Evolutionary conservation across 2,888 invertebrate genomes (phyloP).

Genomic region (Epicampocera succincta): DNA sequence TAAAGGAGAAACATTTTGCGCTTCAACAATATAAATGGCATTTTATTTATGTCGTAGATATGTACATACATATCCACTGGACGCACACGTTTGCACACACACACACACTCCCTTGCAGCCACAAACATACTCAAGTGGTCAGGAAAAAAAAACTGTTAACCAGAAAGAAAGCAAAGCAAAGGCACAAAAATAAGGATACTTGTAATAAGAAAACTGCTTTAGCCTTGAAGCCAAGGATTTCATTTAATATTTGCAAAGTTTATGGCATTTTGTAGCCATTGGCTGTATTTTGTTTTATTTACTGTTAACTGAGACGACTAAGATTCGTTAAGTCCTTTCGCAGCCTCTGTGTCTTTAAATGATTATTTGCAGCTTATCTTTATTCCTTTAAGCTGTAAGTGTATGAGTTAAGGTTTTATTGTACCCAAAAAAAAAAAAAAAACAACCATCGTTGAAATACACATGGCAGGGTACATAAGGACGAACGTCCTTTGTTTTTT

Average conservation of each 20-base stretch:
- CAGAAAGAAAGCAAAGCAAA: slow-evolving; percentile 4
- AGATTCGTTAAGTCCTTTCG: slow-evolving; percentile 32
- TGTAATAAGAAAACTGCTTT: slow-evolving; percentile 7
- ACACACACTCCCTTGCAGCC: neutral
- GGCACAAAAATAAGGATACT: slow-evolving; percentile 39
- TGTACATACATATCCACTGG: slow-evolving; percentile 33
- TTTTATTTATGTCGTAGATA: slow-evolving; percentile 25
- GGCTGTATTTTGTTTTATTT: slow-evolving; percentile 61
- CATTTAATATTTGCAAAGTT: slow-evolving; percentile 62
- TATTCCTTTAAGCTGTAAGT: slow-evolving; percentile 49
- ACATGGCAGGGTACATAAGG: neutral
- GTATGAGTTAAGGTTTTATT: slow-evolving; percentile 33
- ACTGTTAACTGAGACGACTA: slow-evolving; percentile 45
- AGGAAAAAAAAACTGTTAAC: slow-evolving; percentile 45
- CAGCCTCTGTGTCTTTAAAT: slow-evolving; percentile 30
- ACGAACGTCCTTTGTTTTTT: slow-evolving; percentile 51
- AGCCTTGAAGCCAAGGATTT: slow-evolving; percentile 58
- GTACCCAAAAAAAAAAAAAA: too few relatives aligned
- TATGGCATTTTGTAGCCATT: slow-evolving; percentile 51
- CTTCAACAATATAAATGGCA: slow-evolving; percentile 53
- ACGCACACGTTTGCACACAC: neutral
- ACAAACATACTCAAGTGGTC: slow-evolving; percentile 44
- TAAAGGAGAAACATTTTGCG: slow-evolving; percentile 19
- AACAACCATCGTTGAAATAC: neutral
- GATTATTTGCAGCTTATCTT: slow-evolving; percentile 59